Conservation (phyloP, 2,797 vertebrate genomes). For the Channallabes apus region DNA sequence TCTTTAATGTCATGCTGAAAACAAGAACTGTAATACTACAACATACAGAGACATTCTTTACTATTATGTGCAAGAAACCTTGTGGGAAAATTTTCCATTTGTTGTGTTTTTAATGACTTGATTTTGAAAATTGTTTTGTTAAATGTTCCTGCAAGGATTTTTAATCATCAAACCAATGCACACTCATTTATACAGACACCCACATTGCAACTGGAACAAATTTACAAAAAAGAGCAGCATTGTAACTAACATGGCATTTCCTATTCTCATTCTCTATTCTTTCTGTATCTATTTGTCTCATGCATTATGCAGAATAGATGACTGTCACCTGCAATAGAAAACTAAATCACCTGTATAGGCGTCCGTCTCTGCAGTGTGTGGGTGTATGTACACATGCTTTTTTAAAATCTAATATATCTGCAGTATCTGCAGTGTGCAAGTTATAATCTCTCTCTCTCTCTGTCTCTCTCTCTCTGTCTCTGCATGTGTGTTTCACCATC, state of each 20-base stretch:
- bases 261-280: background rate
- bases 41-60: background rate
- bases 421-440: constrained; percentile 26
- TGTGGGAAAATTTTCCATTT: no score
- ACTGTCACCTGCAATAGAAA: background rate
- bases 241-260: background rate
- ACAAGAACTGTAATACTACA: background rate
- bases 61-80: background rate
- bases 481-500: constrained; percentile 2
- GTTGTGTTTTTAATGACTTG: no score
- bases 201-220: background rate
- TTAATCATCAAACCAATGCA: background rate
- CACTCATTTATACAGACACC: background rate
- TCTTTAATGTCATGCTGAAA: no score
- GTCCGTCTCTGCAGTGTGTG: constrained; percentile 9
- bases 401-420: background rate
- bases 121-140: no score
- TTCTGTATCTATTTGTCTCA: background rate
- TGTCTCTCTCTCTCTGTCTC: background rate
- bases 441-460: background rate
- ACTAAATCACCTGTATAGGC: constrained; percentile 3
- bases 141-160: background rate
- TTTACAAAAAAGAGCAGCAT: background rate
- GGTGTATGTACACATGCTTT: constrained; percentile 4
- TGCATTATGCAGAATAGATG: background rate